Evolutionary conservation across 2,797 vertebrate genomes (phyloP).

Genomic region (Schizothorax lantsangensis): DNA sequence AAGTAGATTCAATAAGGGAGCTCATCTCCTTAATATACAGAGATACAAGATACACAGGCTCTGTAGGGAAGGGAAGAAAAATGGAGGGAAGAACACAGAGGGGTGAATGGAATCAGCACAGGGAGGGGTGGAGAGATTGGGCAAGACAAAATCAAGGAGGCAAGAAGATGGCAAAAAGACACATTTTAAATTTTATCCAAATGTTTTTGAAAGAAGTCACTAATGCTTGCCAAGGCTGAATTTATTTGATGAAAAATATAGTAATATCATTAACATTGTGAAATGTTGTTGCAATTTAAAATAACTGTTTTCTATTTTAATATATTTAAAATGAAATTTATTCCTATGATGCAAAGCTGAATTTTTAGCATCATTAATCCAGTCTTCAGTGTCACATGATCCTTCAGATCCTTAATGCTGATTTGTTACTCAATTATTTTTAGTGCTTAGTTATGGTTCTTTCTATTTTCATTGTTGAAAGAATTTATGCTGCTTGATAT

Average conservation of each 20-base stretch:
- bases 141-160: conserved; percentile 2
- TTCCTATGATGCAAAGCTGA: background rate
- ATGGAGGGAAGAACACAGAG: conserved; percentile 5
- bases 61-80: conserved; percentile 29
- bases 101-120: conserved; percentile 40
- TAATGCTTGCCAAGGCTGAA: background rate
- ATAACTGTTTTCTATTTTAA: background rate
- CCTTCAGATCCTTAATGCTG: background rate
- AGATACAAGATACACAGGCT: conserved; percentile 38
- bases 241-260: background rate
- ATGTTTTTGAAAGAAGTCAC: background rate
- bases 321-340: background rate
- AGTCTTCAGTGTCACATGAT: background rate
- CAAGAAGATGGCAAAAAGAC: conserved; percentile 26
- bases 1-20: conserved; percentile 66
- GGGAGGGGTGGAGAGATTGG: conserved; percentile 34
- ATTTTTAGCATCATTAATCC: background rate
- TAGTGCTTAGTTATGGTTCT: too few species aligned
- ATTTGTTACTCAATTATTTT: background rate
- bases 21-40: conserved; percentile 67
- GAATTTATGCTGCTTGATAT: background rate
- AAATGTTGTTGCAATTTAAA: background rate
- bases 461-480: background rate
- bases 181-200: background rate
- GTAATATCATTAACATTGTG: background rate